phyloP scores from a whole-genome alignment of 1,140 invertebrate genomes.

The Brachionus plicatilis region DNA sequence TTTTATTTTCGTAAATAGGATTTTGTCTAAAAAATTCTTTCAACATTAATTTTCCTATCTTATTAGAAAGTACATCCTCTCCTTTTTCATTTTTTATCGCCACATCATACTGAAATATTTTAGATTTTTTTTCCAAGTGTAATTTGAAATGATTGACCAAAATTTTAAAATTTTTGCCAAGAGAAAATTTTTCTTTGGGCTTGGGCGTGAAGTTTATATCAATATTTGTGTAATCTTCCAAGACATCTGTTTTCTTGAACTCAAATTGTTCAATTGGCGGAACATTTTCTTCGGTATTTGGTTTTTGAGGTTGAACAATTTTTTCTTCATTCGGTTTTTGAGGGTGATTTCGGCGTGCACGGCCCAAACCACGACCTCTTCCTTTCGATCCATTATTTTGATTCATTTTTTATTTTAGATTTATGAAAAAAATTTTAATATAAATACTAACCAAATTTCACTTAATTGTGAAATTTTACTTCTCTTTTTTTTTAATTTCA shows the following conservation, averaged over 20 bases:
- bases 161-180: not conserved
- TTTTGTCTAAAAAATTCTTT: not conserved
- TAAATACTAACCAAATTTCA: not conserved
- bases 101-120: not conserved
- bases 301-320: not conserved
- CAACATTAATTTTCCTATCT: not conserved
- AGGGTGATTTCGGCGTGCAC: not conserved
- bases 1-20: not conserved
- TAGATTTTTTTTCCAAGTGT: not conserved
- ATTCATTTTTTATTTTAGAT: not conserved
- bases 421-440: not conserved
- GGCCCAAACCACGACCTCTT: not conserved
- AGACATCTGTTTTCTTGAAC: not conserved
- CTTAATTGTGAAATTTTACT: not conserved
- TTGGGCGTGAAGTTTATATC: not conserved
- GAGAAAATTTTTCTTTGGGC: not conserved
- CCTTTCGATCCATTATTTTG: not conserved
- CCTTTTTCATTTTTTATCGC: not conserved
- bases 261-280: not conserved
- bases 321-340: not conserved
- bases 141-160: not conserved
- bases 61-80: not conserved
- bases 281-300: not conserved
- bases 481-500: not conserved
- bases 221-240: not conserved